phyloP scores from a whole-genome alignment of 2,888 invertebrate genomes.

The Aplocera efformata region DNA sequence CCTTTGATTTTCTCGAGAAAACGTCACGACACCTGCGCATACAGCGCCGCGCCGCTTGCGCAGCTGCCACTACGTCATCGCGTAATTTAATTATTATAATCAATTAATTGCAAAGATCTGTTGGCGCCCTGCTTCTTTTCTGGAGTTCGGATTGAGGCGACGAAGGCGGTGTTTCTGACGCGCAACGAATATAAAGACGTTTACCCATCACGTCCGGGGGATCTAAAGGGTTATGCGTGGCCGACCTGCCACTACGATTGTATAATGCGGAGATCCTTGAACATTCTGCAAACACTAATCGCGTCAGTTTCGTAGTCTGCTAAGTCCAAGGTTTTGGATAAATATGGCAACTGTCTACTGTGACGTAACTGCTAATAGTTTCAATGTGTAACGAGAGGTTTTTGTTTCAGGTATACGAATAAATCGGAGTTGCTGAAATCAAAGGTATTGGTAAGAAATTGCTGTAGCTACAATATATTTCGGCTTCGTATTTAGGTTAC shows the following conservation, averaged over 20 bases:
- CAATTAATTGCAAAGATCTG: conserved; percentile 67
- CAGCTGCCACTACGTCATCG: conserved; percentile 70
- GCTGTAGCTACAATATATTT: no score
- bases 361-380: conserved; percentile 19
- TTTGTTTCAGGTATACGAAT: conserved; percentile 27
- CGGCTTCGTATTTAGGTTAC: no score
- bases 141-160: conserved; percentile 40
- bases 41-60: conserved; percentile 58
- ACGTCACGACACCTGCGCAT: conserved; percentile 54
- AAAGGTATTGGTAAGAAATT: no score
- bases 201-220: no score
- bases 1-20: conserved; percentile 68
- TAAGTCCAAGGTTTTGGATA: conserved; percentile 39
- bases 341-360: conserved; percentile 33
- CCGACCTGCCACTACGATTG: conserved; percentile 14
- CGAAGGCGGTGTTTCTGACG: conserved; percentile 16
- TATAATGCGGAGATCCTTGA: conserved; percentile 40
- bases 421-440: conserved; percentile 11
- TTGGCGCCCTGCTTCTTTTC: conserved; percentile 45
- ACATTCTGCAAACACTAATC: conserved; percentile 37
- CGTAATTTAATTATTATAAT: conserved; percentile 67
- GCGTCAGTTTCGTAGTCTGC: conserved; percentile 38
- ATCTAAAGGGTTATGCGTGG: no score
- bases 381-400: conserved; percentile 17
- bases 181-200: no score